phyloP scores from a whole-genome alignment of 2,888 invertebrate species.

The Tigriopus californicus region DNA sequence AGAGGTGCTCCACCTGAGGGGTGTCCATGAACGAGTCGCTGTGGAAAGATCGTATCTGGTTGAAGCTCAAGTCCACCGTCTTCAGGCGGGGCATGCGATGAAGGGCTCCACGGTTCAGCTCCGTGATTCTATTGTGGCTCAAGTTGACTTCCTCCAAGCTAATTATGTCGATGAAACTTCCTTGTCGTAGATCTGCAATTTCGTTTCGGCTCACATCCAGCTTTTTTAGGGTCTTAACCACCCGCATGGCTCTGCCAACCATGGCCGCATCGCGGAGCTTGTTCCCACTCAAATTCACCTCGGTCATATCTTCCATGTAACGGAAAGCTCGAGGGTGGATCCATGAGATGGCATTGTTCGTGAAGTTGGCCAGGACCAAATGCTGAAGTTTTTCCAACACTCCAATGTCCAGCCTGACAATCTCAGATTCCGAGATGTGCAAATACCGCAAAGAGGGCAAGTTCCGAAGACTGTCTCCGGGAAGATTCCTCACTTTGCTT shows the following conservation, averaged over 20 bases:
- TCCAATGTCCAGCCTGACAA: conserved; percentile 7
- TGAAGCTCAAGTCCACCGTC: background rate
- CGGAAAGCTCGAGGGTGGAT: conserved; percentile 14
- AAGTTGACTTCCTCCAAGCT: conserved; percentile 1
- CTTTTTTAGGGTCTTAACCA: conserved; percentile 9
- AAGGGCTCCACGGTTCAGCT: background rate
- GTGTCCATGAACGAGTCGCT: conserved; percentile 1
- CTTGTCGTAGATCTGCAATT: conserved; percentile 1
- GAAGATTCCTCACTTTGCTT: background rate
- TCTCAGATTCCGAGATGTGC: conserved; percentile 1
- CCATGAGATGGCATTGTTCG: conserved; percentile 11
- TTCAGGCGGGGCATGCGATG: conserved; percentile 6
- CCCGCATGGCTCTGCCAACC: conserved; percentile 4
- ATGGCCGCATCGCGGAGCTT: background rate
- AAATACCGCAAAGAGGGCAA: conserved; percentile 11
- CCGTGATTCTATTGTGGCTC: conserved; percentile 1
- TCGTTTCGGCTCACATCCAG: conserved; percentile 7
- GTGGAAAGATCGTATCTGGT: conserved; percentile 5
- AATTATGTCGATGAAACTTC: conserved; percentile 2
- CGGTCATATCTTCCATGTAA: background rate
- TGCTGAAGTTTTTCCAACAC: conserved; percentile 5
- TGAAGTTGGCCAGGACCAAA: conserved; percentile 13
- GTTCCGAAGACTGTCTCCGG: background rate
- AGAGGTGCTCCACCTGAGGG: background rate
- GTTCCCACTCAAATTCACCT: conserved; percentile 6